Evolutionary conservation across 2,888 invertebrate species (phyloP), one percentile per base, ranked within the genome.

Genomic region (Agrilus cyanescens): DNA sequence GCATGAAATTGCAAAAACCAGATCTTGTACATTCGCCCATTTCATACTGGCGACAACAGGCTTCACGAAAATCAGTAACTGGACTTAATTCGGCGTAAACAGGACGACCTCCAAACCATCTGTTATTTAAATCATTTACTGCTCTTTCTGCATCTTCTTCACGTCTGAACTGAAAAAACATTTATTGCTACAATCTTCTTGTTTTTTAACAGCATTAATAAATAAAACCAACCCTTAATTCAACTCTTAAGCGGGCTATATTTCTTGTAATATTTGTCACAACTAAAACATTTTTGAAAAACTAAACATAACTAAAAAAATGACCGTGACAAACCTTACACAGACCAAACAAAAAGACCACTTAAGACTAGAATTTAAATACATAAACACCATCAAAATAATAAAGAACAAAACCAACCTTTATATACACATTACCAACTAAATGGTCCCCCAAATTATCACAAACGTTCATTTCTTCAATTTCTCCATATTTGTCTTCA

Each of bases 1-100:
- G 98, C 98, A 99, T 99, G 70, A 98, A 99, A 72, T 99, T 99
- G 68, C 98, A 98, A 70, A 99, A 99, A 31, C 97, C 98, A 56
- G 95, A 95, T 43, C 97, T 78, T 0, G 95, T 96, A 66, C 98
- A 98, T 69, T 96, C 97, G 2, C 95, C 96, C 91, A 96, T 95
- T 71, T 98, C 97, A 65, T 98, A 98, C 69, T 98, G 98, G 31
- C 98, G 83, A 64, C 98, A 98, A 63, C 98, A 97, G 0, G 97
- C 97, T 72, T 98, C 98, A 57, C 97, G 81, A 65, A 99, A 98
- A 70, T 98, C 98, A 41, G 98, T 98, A 0, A 99, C 98, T 0
- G 98, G 98, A 6, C 96, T 97, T 40, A 98, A 69, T 68, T 99
- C 98, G 0, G 97, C 95, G 64, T 97, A 96, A 42, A 98, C 91